phyloP scores from a whole-genome alignment of 2,888 invertebrate genomes.

The Tholera decimalis region DNA sequence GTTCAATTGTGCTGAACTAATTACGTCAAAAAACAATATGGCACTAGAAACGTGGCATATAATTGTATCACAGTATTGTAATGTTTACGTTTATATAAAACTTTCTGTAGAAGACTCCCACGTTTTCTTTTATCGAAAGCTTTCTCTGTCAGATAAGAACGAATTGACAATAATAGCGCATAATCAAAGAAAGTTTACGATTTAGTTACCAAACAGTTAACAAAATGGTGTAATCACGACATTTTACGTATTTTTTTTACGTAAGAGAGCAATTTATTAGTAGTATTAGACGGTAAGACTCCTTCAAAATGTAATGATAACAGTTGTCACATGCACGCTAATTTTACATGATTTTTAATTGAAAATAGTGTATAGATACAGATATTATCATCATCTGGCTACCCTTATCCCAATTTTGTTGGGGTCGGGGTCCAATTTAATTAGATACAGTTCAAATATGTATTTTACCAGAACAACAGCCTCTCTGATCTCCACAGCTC shows the following conservation, averaged over 20 bases:
- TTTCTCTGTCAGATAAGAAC: slow-evolving; percentile 86
- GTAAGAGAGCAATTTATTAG: slow-evolving; percentile 45
- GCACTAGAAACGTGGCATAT: slow-evolving; percentile 79
- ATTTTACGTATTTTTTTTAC: slow-evolving; percentile 49
- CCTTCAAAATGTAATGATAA: slow-evolving; percentile 5
- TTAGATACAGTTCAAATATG: too few species aligned
- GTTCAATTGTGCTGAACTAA: slow-evolving; percentile 70
- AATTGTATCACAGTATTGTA: slow-evolving; percentile 77
- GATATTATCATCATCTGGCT: not conserved
- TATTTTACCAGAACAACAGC: not conserved
- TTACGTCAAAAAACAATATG: slow-evolving; percentile 78
- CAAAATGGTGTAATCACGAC: slow-evolving; percentile 39
- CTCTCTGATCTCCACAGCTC: not conserved
- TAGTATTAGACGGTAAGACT: slow-evolving; percentile 1
- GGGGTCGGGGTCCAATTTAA: not conserved
- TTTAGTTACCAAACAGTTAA: slow-evolving; percentile 46
- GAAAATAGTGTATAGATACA: not conserved
- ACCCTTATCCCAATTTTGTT: not conserved
- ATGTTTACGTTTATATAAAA: slow-evolving; percentile 72
- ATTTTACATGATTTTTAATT: slow-evolving; percentile 1
- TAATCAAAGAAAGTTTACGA: slow-evolving; percentile 79
- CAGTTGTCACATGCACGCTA: slow-evolving; percentile 5
- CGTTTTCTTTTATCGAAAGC: slow-evolving; percentile 88
- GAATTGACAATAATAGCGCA: slow-evolving; percentile 80
- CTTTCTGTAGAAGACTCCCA: slow-evolving; percentile 86